Conservation (phyloP, 2,113 vertebrate species). For the Phasianus colchicus region DNA sequence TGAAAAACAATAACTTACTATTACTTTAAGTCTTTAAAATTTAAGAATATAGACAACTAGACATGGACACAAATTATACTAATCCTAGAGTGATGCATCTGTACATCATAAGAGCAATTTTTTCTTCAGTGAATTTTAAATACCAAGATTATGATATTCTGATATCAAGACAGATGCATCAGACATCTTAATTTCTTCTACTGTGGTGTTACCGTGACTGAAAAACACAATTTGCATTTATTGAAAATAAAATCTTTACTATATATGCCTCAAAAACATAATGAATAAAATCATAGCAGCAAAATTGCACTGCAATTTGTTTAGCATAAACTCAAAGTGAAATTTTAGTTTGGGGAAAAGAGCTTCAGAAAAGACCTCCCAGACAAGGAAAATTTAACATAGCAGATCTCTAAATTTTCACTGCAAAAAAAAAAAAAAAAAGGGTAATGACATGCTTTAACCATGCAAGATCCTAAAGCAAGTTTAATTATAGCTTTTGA, state of each 20-base stretch:
- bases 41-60: background rate
- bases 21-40: background rate
- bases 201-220: background rate
- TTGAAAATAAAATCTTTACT: background rate
- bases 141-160: background rate
- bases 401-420: background rate
- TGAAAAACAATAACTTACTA: background rate
- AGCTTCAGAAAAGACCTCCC: background rate
- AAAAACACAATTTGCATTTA: background rate
- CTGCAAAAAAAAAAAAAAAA: background rate
- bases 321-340: background rate
- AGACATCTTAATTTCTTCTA: slow-evolving; percentile 18
- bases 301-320: background rate
- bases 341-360: background rate
- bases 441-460: background rate
- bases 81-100: background rate
- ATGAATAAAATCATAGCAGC: background rate
- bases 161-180: background rate
- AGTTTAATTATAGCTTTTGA: background rate
- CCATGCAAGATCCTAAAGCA: background rate
- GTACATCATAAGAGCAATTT: background rate
- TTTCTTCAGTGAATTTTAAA: background rate
- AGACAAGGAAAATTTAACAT: background rate
- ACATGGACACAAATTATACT: background rate
- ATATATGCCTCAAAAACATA: background rate